Conservation (phyloP, 2,797 vertebrate species). For the Podargus strigoides region DNA sequence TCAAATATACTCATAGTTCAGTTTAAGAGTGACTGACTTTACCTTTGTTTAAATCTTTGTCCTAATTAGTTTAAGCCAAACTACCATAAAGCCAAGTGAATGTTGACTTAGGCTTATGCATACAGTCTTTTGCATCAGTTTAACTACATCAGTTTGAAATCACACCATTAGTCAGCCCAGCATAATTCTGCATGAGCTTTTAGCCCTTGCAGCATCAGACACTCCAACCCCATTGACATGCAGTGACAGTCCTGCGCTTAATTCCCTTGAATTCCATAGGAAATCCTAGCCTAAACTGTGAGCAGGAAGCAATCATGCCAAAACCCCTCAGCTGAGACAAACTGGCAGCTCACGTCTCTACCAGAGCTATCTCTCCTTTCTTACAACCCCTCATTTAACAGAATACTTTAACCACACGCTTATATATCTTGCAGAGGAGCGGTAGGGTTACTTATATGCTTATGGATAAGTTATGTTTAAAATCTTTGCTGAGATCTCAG, state of each 20-base stretch:
- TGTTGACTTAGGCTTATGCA: background rate
- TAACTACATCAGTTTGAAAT: background rate
- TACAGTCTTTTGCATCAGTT: background rate
- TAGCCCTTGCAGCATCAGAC: background rate
- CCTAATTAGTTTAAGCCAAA: slow-evolving; percentile 21
- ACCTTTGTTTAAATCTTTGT: background rate
- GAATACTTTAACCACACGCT: background rate
- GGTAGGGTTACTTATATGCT: background rate
- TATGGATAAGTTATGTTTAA: background rate
- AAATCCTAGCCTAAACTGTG: background rate
- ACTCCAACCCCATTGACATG: background rate
- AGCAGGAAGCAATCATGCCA: background rate
- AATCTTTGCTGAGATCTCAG: background rate
- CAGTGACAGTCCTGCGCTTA: background rate
- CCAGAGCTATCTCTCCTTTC: background rate
- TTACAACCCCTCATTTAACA: background rate
- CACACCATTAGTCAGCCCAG: background rate
- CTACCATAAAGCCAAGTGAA: background rate
- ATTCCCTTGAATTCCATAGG: background rate
- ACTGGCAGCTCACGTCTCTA: background rate
- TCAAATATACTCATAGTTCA: background rate
- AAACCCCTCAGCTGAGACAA: background rate
- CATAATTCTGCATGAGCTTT: background rate
- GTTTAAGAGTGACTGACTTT: background rate
- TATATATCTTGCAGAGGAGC: background rate